Percentiles rank a stretch among this genome's conserved stretches.
phyloP scores from a whole-genome alignment of 2,113 vertebrate species.

The Hemicordylus capensis region DNA sequence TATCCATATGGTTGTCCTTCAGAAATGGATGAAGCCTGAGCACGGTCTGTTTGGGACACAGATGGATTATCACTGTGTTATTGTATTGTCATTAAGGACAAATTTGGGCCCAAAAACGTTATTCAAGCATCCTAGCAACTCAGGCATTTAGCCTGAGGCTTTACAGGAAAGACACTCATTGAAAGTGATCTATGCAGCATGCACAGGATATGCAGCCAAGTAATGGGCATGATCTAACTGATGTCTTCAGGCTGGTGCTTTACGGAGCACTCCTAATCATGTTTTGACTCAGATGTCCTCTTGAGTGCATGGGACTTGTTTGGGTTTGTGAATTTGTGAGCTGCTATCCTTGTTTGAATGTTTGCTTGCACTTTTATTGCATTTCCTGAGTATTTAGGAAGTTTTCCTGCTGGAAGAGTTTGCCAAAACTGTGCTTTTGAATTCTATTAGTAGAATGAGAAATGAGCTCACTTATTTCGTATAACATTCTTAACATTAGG shows the following conservation, averaged over 20 bases:
- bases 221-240: neutral
- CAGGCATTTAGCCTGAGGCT: neutral
- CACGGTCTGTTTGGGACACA: slow-evolving; percentile 4
- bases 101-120: slow-evolving; percentile 6
- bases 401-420: neutral
- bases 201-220: neutral
- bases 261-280: no score
- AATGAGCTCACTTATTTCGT: neutral
- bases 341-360: neutral
- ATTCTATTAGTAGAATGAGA: neutral
- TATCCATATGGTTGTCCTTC: slow-evolving; percentile 63
- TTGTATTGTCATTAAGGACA: slow-evolving; percentile 31
- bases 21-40: slow-evolving; percentile 53
- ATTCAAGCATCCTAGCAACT: fast-evolving
- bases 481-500: neutral
- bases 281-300: no score
- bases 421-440: neutral
- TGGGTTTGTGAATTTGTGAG: neutral
- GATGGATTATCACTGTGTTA: slow-evolving; percentile 7
- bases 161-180: neutral
- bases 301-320: neutral
- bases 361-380: neutral
- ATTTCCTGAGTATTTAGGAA: neutral
- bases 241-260: neutral
- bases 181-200: neutral